phyloP scores from a whole-genome alignment of 2,888 invertebrate genomes.

The Muschampia plurimacula region DNA sequence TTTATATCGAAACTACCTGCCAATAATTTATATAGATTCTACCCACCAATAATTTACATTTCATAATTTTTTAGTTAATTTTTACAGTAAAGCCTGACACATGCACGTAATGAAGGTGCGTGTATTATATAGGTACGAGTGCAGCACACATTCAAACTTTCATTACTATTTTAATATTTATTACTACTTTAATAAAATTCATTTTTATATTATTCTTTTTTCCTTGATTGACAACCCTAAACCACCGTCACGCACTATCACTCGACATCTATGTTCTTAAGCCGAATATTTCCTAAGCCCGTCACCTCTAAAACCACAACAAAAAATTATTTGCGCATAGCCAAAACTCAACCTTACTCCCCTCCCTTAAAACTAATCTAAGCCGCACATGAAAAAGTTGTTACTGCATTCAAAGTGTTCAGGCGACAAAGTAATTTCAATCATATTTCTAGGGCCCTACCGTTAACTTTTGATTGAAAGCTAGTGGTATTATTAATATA shows the following conservation, averaged over 20 bases:
- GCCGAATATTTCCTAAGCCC: constrained; percentile 80
- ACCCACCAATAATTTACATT: too few relatives aligned
- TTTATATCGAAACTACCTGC: too few relatives aligned
- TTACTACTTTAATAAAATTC: too few relatives aligned
- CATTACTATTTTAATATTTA: too few relatives aligned
- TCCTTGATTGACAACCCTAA: constrained; percentile 61
- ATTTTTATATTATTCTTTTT: neutral
- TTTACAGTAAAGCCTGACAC: too few relatives aligned
- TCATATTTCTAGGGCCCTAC: constrained; percentile 55
- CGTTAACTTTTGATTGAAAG: constrained; percentile 5
- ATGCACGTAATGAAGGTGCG: too few relatives aligned
- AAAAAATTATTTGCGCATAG: constrained; percentile 40
- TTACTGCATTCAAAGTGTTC: constrained; percentile 13
- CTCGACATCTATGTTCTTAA: constrained; percentile 75
- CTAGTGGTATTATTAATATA: constrained; percentile 32
- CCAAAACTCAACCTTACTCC: constrained; percentile 46
- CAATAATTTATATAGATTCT: too few relatives aligned
- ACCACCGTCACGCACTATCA: constrained; percentile 73
- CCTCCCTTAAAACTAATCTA: constrained; percentile 17
- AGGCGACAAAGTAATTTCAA: neutral
- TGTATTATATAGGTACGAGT: too few relatives aligned
- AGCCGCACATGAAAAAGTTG: constrained; percentile 7
- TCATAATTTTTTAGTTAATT: too few relatives aligned
- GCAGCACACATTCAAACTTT: too few relatives aligned
- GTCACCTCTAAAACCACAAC: constrained; percentile 68